Percentiles rank a stretch among this genome's conserved stretches.
phyloP scores from a whole-genome alignment of 2,797 vertebrate species.

The Chiroxiphia lanceolata region DNA sequence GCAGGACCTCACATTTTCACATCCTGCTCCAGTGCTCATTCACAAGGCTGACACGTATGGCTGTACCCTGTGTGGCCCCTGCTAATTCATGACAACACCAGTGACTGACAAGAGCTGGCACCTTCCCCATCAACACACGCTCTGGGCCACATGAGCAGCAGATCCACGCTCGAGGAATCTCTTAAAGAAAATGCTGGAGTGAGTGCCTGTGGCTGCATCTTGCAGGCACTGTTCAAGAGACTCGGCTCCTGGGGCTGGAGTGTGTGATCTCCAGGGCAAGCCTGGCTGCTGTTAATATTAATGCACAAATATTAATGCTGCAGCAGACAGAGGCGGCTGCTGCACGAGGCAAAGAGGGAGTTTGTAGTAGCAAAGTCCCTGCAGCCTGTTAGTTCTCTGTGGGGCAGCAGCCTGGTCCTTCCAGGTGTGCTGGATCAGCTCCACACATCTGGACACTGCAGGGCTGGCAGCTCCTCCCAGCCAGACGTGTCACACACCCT shows the following conservation, averaged over 20 bases:
- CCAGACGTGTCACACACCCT: not conserved
- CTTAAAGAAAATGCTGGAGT: not conserved
- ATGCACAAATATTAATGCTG: not conserved
- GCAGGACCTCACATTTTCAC: not conserved
- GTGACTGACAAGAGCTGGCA: slow-evolving; percentile 60
- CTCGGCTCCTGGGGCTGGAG: not conserved
- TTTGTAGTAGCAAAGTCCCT: not conserved
- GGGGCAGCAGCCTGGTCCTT: not conserved
- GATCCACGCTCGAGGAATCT: not conserved
- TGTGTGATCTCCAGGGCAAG: not conserved
- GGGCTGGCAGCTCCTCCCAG: not conserved
- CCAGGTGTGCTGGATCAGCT: slow-evolving; percentile 36
- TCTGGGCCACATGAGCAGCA: slow-evolving; percentile 35
- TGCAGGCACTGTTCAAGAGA: not conserved
- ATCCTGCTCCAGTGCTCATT: slow-evolving; percentile 47
- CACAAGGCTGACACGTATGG: slow-evolving; percentile 49
- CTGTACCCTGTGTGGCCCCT: slow-evolving; percentile 18
- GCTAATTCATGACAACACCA: slow-evolving; percentile 60
- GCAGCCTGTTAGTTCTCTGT: not conserved
- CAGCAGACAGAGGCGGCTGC: slow-evolving; percentile 15
- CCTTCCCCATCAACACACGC: slow-evolving; percentile 41
- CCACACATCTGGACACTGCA: not conserved
- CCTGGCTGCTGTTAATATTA: slow-evolving; percentile 5
- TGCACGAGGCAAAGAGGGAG: not conserved
- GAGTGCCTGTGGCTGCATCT: not conserved